Evolutionary conservation across 2,888 invertebrate genomes (phyloP), one percentile per base, ranked within the genome.

Genomic region (Lymantria dispar): DNA sequence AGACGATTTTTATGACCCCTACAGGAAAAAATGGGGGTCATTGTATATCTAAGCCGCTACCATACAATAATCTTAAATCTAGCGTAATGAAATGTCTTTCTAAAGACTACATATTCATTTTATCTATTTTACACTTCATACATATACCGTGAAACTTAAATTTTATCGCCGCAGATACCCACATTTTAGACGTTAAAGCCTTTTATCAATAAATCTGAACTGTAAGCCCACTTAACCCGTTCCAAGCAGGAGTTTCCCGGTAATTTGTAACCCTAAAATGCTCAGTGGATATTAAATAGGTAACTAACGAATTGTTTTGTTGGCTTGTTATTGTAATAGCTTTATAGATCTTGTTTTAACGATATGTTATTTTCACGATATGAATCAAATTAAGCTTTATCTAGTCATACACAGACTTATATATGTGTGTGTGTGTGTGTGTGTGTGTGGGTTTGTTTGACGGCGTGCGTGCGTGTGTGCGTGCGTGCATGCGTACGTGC

Each of bases 121-220:
- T 8, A 8, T 8, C 30, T 33, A 33, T 33, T 33, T 10, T 11
- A 33, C 30, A 30, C 8, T 30, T 31, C 43, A 40, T 11, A 10
- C 40, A 57, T 5, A 42, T 39, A 59, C 59, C 36, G 37, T 33
- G 38, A 56, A 29, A 58, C 54, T 50, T 63, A 54, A 46, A 50
- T 66, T 66, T 63, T 67, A 67, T 63, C 42, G 42, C 39, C 51
- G 67, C 52, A 54, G 58, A 58, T 64, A 43, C 51, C 64, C 60
- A 70, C 72, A 70, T 67, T 74, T 72, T 62, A 70, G 60, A 56
- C 67, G 43, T 33, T 50, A 66, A 68, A 74, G 66, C 75, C 70
- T 70, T 66, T 68, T 72, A 73, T 74, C 75, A 68, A 74, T 74
- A 74, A 74, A 74, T 74, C 71, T 72, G 60, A 71, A 72, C 70